Base-by-base conservation (phyloP, 1,140 invertebrate species). In the Octopus bimaculoides region DNA sequence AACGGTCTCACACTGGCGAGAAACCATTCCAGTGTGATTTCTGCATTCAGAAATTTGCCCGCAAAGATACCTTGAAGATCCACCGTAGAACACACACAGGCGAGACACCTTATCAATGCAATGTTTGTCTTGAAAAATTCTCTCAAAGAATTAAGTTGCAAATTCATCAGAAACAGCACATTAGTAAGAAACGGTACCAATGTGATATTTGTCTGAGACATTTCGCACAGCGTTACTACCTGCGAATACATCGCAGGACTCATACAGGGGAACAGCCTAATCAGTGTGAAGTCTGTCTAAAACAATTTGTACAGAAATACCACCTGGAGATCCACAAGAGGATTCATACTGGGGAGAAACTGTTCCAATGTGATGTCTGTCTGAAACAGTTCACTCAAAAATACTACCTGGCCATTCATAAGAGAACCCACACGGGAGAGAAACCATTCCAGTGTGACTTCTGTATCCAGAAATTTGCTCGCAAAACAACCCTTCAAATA, bases 141-240 rank as follows among this genome's bases (percentile, higher is more conserved):
- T 96, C 96, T 89, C 95, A 96, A 89, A 92, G 96, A 69, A 96
- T 95, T 71, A 97, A 97, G 86, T 91, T 98, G 54, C 96, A 97
- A 91, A 97, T 96, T 89, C 96, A 98, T 91, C 91, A 97, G 71
- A 91, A 96, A 85, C 97, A 97, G 87, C 96, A 98, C 89, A 96
- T 94, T 41, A 97, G 96, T 71, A 83, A 84, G 80, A 94, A 95
- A 84, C 95, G 96, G 83, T 96, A 94, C 89, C 77, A 78, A 17
- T 86, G 85, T 79, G 75, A 79, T 4, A 93, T 96, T 71, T 97
- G 96, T 85, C 93, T 94, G 81, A 91, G 95, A 75, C 94, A 93
- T 83, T 96, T 96, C 87, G 96, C 96, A 89, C 95, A 96, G 89
- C 92, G 95, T 69, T 96, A 95, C 74, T 97, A 97, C 86, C 91